Evolutionary conservation across 2,888 invertebrate genomes (phyloP).

Genomic region (Pammene aurita): DNA sequence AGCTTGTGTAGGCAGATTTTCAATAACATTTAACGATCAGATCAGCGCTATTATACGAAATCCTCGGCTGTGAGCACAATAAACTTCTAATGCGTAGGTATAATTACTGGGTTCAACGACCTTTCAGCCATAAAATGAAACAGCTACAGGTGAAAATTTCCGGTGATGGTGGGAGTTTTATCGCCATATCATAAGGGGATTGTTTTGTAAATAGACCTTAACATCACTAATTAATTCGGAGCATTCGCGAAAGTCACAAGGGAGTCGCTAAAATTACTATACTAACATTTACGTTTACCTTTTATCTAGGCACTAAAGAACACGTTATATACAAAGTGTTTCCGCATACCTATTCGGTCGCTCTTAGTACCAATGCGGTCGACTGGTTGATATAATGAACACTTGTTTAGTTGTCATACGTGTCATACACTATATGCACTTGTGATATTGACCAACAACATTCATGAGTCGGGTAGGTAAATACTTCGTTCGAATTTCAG

Average conservation of each 20-base stretch:
- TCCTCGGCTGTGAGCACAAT: slow-evolving; percentile 15
- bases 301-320: too few relatives aligned
- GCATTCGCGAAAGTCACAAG: too few relatives aligned
- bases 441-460: slow-evolving; percentile 3
- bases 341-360: too few relatives aligned
- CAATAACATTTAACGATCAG: slow-evolving; percentile 38
- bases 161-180: background rate
- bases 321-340: too few relatives aligned
- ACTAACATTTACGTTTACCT: too few relatives aligned
- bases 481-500: too few relatives aligned
- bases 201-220: background rate
- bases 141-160: slow-evolving; percentile 1
- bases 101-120: slow-evolving; percentile 8
- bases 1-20: slow-evolving; percentile 31
- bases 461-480: too few relatives aligned
- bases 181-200: background rate
- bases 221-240: too few relatives aligned
- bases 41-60: slow-evolving; percentile 22
- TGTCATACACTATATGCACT: slow-evolving; percentile 8
- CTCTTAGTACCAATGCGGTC: background rate
- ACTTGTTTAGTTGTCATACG: slow-evolving; percentile 16
- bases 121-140: slow-evolving; percentile 1
- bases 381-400: slow-evolving; percentile 4
- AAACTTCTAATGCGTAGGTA: slow-evolving; percentile 17
- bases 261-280: too few relatives aligned